Evolutionary conservation across 1,140 invertebrate species (phyloP).

Genomic region (Euura saliciscinereae): DNA sequence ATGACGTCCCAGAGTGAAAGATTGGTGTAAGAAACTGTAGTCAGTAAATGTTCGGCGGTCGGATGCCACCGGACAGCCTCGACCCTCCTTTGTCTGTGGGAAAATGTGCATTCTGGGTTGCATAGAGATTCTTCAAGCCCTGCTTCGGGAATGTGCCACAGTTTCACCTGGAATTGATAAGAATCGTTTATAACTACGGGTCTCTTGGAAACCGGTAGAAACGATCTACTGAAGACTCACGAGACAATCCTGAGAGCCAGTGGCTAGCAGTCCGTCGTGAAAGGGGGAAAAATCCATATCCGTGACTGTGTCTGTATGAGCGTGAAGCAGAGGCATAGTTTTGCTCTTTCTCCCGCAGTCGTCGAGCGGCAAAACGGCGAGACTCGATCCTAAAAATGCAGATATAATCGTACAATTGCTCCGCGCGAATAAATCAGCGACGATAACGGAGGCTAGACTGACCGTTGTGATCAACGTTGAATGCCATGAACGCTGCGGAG

Average conservation of each 20-base stretch:
- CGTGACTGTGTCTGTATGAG: conserved; percentile 88
- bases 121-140: conserved; percentile 80
- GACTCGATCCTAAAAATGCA: conserved; percentile 72
- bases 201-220: not conserved
- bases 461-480: conserved; percentile 86
- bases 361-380: conserved; percentile 84
- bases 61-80: conserved; percentile 89
- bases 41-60: conserved; percentile 81
- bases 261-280: conserved; percentile 88
- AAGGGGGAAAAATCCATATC: conserved; percentile 95
- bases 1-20: conserved; percentile 88
- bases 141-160: conserved; percentile 84
- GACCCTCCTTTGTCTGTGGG: conserved; percentile 80
- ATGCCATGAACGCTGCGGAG: conserved; percentile 90
- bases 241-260: conserved; percentile 89
- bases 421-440: not conserved
- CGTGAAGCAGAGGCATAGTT: conserved; percentile 82
- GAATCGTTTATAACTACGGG: conserved; percentile 15
- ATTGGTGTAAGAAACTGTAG: conserved; percentile 80
- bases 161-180: conserved; percentile 69
- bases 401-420: not conserved
- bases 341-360: conserved; percentile 86
- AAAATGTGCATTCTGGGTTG: conserved; percentile 80
- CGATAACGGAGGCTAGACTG: conserved; percentile 24
- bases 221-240: conserved; percentile 56